Percentiles rank a stretch among this genome's conserved stretches.
These are phyloP conservation scores for Rhopalosiphum padi DNA, from an alignment of 1,140 invertebrate species.

Conservation along the genomic window DNA sequence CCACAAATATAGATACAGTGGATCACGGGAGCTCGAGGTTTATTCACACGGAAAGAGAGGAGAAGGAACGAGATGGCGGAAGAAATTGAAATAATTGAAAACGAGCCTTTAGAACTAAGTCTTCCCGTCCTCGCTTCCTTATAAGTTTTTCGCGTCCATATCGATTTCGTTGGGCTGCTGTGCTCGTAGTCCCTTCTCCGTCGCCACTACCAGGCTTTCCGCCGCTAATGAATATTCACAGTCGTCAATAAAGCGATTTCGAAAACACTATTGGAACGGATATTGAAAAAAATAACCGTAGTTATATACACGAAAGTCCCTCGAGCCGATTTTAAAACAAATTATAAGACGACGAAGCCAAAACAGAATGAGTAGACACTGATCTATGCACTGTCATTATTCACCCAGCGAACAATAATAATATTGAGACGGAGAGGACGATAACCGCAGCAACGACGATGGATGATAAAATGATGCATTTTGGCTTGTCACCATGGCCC, in stretches of 20 bases:
- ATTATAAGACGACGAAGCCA: neutral
- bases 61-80: neutral
- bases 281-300: slow-evolving; percentile 3
- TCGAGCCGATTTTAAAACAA: slow-evolving; percentile 24
- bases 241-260: neutral
- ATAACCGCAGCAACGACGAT: neutral
- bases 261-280: neutral
- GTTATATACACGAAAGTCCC: neutral
- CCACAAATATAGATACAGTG: neutral
- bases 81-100: slow-evolving; percentile 39
- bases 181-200: neutral
- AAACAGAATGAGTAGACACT: neutral
- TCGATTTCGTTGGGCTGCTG: neutral
- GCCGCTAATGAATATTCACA: slow-evolving; percentile 29
- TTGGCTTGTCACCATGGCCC: neutral
- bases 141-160: neutral
- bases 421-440: neutral
- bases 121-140: neutral
- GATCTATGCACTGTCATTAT: slow-evolving; percentile 28
- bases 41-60: neutral
- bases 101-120: neutral
- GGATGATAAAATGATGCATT: neutral
- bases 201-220: too few species aligned
- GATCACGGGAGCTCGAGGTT: neutral
- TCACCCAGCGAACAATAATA: slow-evolving; percentile 5